A percentile compares a stretch with the other conserved stretches of the same genome.
phyloP scores from a whole-genome alignment of 2,797 vertebrate species.

The Halcyon chelicuti region DNA sequence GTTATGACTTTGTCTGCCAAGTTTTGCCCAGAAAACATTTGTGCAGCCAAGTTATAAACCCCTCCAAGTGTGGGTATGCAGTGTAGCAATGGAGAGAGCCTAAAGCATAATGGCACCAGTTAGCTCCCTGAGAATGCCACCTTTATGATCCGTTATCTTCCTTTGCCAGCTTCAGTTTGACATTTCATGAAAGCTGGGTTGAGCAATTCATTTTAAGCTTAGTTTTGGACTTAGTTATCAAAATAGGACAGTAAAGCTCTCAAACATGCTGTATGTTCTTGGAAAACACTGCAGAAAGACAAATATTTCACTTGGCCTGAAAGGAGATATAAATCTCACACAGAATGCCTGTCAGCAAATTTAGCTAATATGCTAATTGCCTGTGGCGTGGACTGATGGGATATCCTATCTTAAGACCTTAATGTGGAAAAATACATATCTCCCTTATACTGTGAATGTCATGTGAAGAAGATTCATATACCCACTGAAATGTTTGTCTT shows the following conservation, averaged over 20 bases:
- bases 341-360: slow-evolving; percentile 70
- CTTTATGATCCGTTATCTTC: slow-evolving; percentile 48
- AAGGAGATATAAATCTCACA: slow-evolving; percentile 61
- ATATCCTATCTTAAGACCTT: slow-evolving; percentile 57
- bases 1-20: slow-evolving; percentile 25
- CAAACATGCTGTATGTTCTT: slow-evolving; percentile 67
- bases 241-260: slow-evolving; percentile 71
- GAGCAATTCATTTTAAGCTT: slow-evolving; percentile 53
- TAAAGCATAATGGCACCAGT: slow-evolving; percentile 36
- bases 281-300: slow-evolving; percentile 65
- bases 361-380: slow-evolving; percentile 67
- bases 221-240: slow-evolving; percentile 63
- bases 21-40: slow-evolving; percentile 32
- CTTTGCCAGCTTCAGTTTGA: slow-evolving; percentile 55
- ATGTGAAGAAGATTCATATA: slow-evolving; percentile 39
- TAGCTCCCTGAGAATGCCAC: slow-evolving; percentile 25
- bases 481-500: slow-evolving; percentile 7
- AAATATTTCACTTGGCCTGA: slow-evolving; percentile 80
- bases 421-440: not conserved
- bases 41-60: slow-evolving; percentile 51
- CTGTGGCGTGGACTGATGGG: slow-evolving; percentile 35
- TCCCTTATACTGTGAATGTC: slow-evolving; percentile 10
- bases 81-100: not conserved
- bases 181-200: slow-evolving; percentile 36
- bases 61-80: not conserved